phyloP scores from a whole-genome alignment of 1,140 invertebrate genomes.

The Phocides pigmalion region DNA sequence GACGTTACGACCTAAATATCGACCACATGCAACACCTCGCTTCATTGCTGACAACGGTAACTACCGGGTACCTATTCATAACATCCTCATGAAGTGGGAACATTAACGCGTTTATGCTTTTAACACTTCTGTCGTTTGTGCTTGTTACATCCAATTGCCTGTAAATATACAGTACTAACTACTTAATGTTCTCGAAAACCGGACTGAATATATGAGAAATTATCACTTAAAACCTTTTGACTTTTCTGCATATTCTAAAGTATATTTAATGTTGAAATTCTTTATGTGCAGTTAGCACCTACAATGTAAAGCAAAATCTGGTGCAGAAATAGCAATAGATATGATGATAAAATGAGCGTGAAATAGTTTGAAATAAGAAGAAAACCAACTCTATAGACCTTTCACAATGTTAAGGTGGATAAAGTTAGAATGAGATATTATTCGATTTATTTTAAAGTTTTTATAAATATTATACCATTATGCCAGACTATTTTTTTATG shows the following conservation, averaged over 20 bases:
- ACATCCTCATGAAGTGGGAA: conserved; percentile 22
- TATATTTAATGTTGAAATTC: too few relatives aligned
- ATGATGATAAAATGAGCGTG: too few relatives aligned
- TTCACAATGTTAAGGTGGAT: too few relatives aligned
- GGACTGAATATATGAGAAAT: not conserved
- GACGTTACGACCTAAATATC: conserved; percentile 46
- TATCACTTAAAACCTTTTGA: not conserved
- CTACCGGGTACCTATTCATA: conserved; percentile 19
- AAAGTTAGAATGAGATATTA: too few relatives aligned
- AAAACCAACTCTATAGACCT: too few relatives aligned
- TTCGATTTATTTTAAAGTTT: too few relatives aligned
- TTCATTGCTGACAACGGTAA: conserved; percentile 21
- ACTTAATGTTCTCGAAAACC: not conserved
- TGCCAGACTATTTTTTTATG: too few relatives aligned
- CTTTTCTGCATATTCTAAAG: not conserved
- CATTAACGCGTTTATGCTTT: conserved; percentile 24
- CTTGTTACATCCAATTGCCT: conserved; percentile 6
- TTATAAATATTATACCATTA: too few relatives aligned
- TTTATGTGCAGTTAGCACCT: too few relatives aligned
- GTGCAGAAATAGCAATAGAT: too few relatives aligned
- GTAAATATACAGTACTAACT: not conserved
- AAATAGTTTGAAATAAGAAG: too few relatives aligned
- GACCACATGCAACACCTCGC: conserved; percentile 36
- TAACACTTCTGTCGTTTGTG: conserved; percentile 13
- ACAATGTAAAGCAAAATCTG: too few relatives aligned